Conservation (phyloP, 2,113 vertebrate species). For the Poicephalus meyeri region DNA sequence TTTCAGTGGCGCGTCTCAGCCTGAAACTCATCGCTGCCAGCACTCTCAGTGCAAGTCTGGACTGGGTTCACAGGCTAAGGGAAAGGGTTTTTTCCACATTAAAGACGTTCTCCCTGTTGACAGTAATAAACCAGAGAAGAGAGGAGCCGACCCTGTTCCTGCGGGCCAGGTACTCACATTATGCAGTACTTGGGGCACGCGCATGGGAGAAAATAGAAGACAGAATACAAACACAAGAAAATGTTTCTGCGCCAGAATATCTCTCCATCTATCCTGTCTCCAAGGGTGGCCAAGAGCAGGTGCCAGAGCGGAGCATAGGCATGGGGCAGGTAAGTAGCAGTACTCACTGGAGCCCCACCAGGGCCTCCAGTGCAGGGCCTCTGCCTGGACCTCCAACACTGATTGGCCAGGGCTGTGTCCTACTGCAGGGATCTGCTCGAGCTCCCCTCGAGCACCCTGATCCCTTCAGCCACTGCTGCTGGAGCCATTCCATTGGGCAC, state of each 20-base stretch:
- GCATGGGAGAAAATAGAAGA: background rate
- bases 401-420: background rate
- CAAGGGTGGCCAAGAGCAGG: background rate
- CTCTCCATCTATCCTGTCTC: background rate
- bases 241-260: background rate
- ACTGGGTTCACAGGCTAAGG: background rate
- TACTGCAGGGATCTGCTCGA: background rate
- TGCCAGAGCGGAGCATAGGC: background rate
- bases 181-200: background rate
- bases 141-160: background rate
- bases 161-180: background rate
- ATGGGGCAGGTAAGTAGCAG: background rate
- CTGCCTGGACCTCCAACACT: background rate
- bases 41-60: background rate
- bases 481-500: fast-evolving
- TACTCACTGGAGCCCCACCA: background rate
- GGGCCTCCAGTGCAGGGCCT: background rate
- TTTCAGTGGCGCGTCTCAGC: background rate
- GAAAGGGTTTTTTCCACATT: slow-evolving; percentile 27
- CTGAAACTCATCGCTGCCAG: background rate
- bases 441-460: background rate
- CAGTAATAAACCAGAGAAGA: slow-evolving; percentile 25
- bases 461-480: fast-evolving
- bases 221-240: background rate
- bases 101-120: slow-evolving; percentile 4